These are phyloP conservation scores for Leptura quadrifasciata DNA, from an alignment of 2,888 invertebrate species.

Conservation along the genomic window DNA sequence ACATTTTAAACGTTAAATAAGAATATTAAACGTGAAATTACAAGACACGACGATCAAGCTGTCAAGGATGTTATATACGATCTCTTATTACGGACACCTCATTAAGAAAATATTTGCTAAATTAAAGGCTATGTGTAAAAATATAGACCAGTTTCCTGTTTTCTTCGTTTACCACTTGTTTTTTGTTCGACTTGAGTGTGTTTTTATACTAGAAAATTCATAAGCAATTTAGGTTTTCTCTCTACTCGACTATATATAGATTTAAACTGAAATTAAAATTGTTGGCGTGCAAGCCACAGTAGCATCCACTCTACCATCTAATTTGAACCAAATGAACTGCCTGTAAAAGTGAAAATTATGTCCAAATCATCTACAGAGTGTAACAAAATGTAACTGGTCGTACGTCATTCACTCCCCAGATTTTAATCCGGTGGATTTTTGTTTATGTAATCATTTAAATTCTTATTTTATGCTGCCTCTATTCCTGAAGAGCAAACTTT, in stretches of 20 bases:
- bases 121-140: constrained; percentile 59
- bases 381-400: too few species aligned
- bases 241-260: neutral
- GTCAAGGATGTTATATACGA: constrained; percentile 60
- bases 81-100: constrained; percentile 59
- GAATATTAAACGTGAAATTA: constrained; percentile 53
- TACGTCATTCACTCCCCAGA: too few species aligned
- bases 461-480: too few species aligned
- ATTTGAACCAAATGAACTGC: too few species aligned
- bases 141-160: constrained; percentile 54
- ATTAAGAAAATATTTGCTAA: constrained; percentile 59
- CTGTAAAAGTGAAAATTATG: too few species aligned
- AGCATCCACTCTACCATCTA: too few species aligned
- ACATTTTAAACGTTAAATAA: constrained; percentile 48
- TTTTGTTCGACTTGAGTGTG: neutral
- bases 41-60: constrained; percentile 53
- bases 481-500: too few species aligned
- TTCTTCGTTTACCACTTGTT: constrained; percentile 35
- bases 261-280: too few species aligned
- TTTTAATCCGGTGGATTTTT: too few species aligned
- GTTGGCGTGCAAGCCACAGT: too few species aligned
- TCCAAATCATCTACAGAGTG: too few species aligned
- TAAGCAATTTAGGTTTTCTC: neutral
- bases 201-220: constrained; percentile 4
- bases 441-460: too few species aligned